phyloP scores from a whole-genome alignment of 2,113 vertebrate species.

The Hippocampus guttulatus region DNA sequence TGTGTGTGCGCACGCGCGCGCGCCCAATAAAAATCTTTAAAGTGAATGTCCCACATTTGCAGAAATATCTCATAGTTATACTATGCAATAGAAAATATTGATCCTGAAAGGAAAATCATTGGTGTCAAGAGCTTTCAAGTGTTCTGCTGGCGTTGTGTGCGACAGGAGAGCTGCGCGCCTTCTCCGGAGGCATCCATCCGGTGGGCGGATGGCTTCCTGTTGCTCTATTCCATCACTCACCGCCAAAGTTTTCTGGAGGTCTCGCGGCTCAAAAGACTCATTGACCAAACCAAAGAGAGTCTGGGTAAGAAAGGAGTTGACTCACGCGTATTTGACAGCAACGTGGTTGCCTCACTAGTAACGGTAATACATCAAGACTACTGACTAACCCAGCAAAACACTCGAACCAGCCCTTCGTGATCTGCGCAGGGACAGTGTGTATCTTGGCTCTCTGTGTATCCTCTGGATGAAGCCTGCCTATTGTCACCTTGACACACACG shows the following conservation, averaged over 20 bases:
- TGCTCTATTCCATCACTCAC: constrained; percentile 73
- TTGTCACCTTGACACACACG: constrained; percentile 30
- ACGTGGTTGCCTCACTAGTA: neutral
- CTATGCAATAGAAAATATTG: neutral
- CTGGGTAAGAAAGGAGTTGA: constrained; percentile 46
- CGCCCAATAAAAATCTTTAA: no score
- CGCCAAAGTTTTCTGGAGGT: constrained; percentile 67
- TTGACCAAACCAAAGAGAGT: constrained; percentile 69
- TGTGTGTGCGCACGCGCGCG: no score
- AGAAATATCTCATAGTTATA: neutral
- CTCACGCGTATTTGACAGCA: neutral
- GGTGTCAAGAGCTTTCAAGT: neutral
- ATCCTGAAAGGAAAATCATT: neutral
- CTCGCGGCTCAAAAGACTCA: constrained; percentile 64
- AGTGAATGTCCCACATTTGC: neutral
- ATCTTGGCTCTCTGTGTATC: constrained; percentile 14
- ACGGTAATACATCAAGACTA: neutral
- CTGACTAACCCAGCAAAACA: neutral
- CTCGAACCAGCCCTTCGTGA: neutral
- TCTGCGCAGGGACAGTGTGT: constrained; percentile 12
- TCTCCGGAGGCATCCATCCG: constrained; percentile 66
- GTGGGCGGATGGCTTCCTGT: constrained; percentile 74
- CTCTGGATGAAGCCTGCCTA: constrained; percentile 28
- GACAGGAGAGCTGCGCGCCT: constrained; percentile 38
- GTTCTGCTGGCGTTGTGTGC: neutral